Percentiles rank a stretch among this genome's conserved stretches.
These are phyloP conservation scores for Mystacornis crossleyi DNA, from an alignment of 2,113 vertebrate species.

Conservation along the genomic window DNA sequence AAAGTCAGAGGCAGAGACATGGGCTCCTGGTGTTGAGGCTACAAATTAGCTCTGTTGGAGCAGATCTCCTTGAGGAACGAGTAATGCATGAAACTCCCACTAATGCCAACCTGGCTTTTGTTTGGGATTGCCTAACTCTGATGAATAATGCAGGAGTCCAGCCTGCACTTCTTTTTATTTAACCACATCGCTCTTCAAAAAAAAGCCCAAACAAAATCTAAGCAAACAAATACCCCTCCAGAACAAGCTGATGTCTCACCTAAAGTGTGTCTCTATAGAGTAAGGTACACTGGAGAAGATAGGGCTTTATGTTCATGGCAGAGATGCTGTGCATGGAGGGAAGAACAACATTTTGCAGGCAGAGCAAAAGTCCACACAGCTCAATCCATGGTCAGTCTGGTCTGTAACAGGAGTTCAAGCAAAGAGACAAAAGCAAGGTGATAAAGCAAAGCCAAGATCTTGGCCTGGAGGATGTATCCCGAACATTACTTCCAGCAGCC, in stretches of 20 bases:
- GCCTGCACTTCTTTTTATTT: not conserved
- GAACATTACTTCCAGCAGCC: not conserved
- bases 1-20: not conserved
- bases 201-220: not conserved
- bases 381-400: not conserved
- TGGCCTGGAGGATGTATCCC: not conserved
- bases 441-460: not conserved
- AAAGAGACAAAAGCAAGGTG: not conserved
- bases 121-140: slow-evolving; percentile 31
- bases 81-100: not conserved
- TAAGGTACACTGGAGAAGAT: not conserved
- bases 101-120: slow-evolving; percentile 35
- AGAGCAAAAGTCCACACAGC: not conserved
- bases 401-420: not conserved
- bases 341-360: not conserved
- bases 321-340: not conserved
- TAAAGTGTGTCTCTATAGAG: not conserved
- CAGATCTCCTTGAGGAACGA: not conserved
- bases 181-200: not conserved
- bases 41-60: not conserved
- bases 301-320: not conserved
- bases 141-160: slow-evolving; percentile 50
- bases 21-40: not conserved
- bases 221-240: not conserved
- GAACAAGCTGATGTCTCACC: not conserved